Percentiles rank a stretch among this genome's conserved stretches.
Conservation (phyloP, 1,140 invertebrate genomes). For the Cepaea nemoralis region DNA sequence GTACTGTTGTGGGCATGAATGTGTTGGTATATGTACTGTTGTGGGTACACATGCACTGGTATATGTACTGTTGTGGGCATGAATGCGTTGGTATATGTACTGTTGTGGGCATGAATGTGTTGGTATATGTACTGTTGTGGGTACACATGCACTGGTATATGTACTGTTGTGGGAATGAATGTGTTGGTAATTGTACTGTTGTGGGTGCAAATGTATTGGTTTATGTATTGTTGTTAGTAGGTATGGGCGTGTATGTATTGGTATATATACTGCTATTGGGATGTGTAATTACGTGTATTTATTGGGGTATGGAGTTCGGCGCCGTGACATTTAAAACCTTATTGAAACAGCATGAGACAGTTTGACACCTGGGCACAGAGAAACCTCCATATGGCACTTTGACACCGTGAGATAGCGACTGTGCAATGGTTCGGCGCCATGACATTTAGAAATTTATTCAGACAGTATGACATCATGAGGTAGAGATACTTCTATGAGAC, state of each 20-base stretch:
- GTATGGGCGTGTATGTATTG: constrained; percentile 7
- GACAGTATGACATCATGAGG: too few species aligned
- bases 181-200: neutral
- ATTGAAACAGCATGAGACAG: too few species aligned
- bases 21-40: neutral
- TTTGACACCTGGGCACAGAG: too few species aligned
- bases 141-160: neutral
- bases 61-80: neutral
- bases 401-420: too few species aligned
- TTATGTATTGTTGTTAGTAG: constrained; percentile 1
- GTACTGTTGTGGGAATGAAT: neutral
- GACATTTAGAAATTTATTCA: too few species aligned
- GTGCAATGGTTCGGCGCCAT: too few species aligned
- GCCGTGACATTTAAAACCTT: too few species aligned
- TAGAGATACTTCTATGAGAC: too few species aligned
- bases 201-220: neutral
- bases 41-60: neutral
- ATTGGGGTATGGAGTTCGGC: too few species aligned
- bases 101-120: neutral
- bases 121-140: constrained; percentile 1
- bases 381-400: too few species aligned
- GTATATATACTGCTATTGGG: neutral
- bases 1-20: neutral
- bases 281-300: constrained; percentile 5
- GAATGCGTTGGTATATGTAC: neutral